phyloP scores from a whole-genome alignment of 2,888 invertebrate species.

The Notodromas monacha region DNA sequence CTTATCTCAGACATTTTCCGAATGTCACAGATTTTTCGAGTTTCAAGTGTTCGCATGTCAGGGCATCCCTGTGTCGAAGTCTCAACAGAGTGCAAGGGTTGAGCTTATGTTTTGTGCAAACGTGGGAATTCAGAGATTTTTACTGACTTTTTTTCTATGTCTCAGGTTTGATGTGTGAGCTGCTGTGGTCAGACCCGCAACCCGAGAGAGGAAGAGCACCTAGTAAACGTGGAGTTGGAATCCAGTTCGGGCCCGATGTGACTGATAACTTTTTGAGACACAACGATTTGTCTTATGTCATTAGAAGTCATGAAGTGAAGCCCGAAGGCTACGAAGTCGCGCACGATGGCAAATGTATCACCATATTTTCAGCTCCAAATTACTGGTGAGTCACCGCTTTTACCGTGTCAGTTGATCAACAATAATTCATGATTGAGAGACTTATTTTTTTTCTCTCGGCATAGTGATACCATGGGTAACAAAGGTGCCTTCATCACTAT shows the following conservation, averaged over 20 bases:
- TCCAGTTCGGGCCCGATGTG: constrained; percentile 93
- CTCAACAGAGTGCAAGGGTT: too few species aligned
- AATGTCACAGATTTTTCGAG: too few species aligned
- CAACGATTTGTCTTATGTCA: constrained; percentile 69
- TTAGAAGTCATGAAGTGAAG: constrained; percentile 91
- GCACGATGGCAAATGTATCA: constrained; percentile 81
- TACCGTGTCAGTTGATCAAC: constrained; percentile 2
- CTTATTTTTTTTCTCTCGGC: background rate
- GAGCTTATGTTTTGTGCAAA: constrained; percentile 1
- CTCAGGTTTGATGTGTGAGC: constrained; percentile 63
- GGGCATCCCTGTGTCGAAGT: too few species aligned
- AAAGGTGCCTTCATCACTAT: constrained; percentile 87
- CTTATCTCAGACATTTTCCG: too few species aligned
- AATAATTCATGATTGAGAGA: background rate
- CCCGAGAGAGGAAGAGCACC: constrained; percentile 53
- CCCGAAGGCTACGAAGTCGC: constrained; percentile 77
- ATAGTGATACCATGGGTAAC: constrained; percentile 93
- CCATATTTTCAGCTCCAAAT: constrained; percentile 96
- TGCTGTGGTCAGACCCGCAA: constrained; percentile 95
- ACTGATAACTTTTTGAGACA: constrained; percentile 46
- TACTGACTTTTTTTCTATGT: background rate
- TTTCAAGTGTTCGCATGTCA: too few species aligned
- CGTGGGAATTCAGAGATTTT: background rate
- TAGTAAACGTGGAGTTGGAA: constrained; percentile 86
- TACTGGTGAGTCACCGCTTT: constrained; percentile 38